A percentile compares a stretch with the other conserved stretches of the same genome.
phyloP scores from a whole-genome alignment of 2,888 invertebrate species.

The Cerastis rubricosa region DNA sequence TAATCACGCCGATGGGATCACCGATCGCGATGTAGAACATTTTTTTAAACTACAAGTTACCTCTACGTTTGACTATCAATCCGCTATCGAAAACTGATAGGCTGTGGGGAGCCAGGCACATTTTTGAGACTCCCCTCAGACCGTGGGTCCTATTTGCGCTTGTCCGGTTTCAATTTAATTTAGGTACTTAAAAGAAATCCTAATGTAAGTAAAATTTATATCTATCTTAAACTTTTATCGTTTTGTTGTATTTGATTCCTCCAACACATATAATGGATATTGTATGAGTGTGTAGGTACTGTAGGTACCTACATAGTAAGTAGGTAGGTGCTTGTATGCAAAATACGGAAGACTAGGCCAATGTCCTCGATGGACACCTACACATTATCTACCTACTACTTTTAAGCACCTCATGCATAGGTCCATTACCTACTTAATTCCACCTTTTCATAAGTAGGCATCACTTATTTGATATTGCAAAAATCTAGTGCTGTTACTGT shows the following conservation, averaged over 20 bases:
- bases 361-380: conserved; percentile 22
- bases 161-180: background rate
- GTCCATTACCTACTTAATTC: background rate
- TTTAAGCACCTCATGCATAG: background rate
- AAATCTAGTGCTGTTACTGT: background rate
- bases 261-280: background rate
- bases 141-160: background rate
- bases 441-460: background rate
- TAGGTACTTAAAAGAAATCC: background rate
- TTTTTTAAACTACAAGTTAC: background rate
- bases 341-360: conserved; percentile 25
- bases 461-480: background rate
- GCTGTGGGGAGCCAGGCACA: background rate
- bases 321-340: background rate
- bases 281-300: background rate
- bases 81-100: background rate
- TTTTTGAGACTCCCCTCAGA: background rate
- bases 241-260: background rate
- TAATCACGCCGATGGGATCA: too few relatives aligned
- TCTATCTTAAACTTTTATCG: too few relatives aligned
- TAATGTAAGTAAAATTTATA: too few relatives aligned
- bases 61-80: background rate
- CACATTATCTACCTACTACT: background rate
- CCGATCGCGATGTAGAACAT: background rate
- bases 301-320: background rate